Base-by-base conservation (phyloP, 2,888 invertebrate genomes). In the Hemicrepidius hirtus region DNA sequence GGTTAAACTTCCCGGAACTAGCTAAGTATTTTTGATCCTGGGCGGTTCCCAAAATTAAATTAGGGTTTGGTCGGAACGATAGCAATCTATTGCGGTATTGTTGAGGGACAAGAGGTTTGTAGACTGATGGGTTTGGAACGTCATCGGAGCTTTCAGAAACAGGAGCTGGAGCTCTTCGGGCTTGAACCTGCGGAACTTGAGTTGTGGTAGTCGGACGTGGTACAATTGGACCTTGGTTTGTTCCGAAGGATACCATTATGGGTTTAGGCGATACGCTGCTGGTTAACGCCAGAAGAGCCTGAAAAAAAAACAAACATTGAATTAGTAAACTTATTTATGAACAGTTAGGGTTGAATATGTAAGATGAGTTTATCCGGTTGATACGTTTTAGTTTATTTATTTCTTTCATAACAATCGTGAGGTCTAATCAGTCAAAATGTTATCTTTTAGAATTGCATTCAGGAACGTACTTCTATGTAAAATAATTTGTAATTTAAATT, bases 231-330 rank as follows among this genome's bases (percentile, higher is more conserved):
- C 85, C 86, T 79, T 83, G 81, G 32, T 84, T 86, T 3, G 86
- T 86, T 37, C 86, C 86, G 75, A 85, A 87, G 40, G 84, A 81
- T 28, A 87, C 86, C 85, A 85, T 85, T 70, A 86, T 85, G 37
- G 85, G 84, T 70, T 84, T 82, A 32, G 83, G 71, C 3, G 77
- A 66, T 40, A 80, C 79, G 77, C 81, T 79, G 76, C 80, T 78
- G 57, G 80, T 66, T 65, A 83, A 75, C 71, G 82, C 79, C 66
- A 82, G 57, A 35, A 81, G 73, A 46, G 83, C 76, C 85, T 85
- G 83, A 21, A 85, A 85, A 71, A 73, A 80, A 9, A 16, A 18
- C 4, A 32, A n/a, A 7, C 1, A 1, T 32, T 1, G 9, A 32
- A 32, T 32, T 32, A 32, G 9, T 32, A 24, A 24, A 24, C 24